Evolutionary conservation across 1,140 invertebrate genomes (phyloP), one percentile per base, ranked within the genome.

Genomic region (Leptestheria dahalacensis): DNA sequence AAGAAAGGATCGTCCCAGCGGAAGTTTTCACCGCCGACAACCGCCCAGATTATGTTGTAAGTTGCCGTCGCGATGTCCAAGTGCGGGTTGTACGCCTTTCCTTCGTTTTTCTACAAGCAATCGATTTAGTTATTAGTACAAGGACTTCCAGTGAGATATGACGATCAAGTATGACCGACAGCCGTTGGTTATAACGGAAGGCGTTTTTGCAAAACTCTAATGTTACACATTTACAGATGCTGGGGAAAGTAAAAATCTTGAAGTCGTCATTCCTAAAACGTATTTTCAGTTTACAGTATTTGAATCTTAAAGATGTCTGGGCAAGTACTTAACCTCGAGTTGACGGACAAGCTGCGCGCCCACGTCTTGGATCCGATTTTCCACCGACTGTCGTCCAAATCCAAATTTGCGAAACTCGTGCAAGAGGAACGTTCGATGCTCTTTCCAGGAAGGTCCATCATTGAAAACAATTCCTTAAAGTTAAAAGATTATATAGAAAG

Each of bases 331-430:
- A 26, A 59, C 58, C 20, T 21, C 20, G 10, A 61, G 41, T 46
- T 57, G 33, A 9, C 21, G 4, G 3, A 61, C n/a, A 20, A 60
- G 47, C 20, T 57, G 46, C 0, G 56, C 33, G 21, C 48, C 21
- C 15, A 56, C 60, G 21, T 61, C 24, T 12, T 61, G 60, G 33
- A 61, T 61, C n/a, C 60, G 23, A 6, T 26, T 26, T n/a, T 61
- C 60, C 24, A 61, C 53, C 15, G 53, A 57, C 15, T 24, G 55
- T 33, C 49, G 47, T n/a, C 53, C 53, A 23, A 61, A 48, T 28
- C 60, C 60, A 24, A 60, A 61, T 28, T 61, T 61, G 4, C 60
- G 53, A 50, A 61, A 61, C 29, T 61, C 60, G n/a, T 61, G 47
- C 10, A 57, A 26, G 3, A 57, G 28, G 24, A 61, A 61, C 11